Conservation (phyloP, 2,113 vertebrate species). For the Phyllopteryx taeniolatus region DNA sequence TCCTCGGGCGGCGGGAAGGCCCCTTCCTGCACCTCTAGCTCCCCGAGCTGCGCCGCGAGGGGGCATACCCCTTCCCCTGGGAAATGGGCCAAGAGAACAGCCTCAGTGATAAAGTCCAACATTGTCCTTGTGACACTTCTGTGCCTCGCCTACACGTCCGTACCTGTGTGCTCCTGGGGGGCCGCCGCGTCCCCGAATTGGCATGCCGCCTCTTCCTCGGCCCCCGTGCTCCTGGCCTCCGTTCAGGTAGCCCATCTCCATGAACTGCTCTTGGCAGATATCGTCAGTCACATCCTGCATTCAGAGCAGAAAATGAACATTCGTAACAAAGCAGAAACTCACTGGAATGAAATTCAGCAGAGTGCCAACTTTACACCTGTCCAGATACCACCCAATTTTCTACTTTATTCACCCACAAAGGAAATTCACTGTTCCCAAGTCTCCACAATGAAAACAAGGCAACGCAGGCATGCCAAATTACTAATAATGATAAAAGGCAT, state of each 20-base stretch:
- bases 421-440: not conserved
- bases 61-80: slow-evolving; percentile 88
- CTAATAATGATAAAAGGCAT: not conserved
- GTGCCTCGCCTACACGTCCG: slow-evolving; percentile 5
- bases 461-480: too few relatives aligned
- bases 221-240: slow-evolving; percentile 84
- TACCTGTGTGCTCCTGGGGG: slow-evolving; percentile 85
- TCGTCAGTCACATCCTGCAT: slow-evolving; percentile 97
- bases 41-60: slow-evolving; percentile 83
- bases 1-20: slow-evolving; percentile 80
- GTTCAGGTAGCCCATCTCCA: slow-evolving; percentile 95
- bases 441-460: not conserved
- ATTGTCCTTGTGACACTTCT: not conserved
- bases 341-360: not conserved
- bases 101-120: not conserved
- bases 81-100: not conserved
- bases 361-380: not conserved
- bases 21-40: slow-evolving; percentile 81
- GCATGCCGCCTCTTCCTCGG: slow-evolving; percentile 83
- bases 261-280: slow-evolving; percentile 96
- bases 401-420: not conserved
- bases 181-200: slow-evolving; percentile 83
- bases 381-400: not conserved
- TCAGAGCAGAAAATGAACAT: slow-evolving; percentile 6
- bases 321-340: slow-evolving; percentile 7